Percentiles rank a stretch among this genome's conserved stretches.
These are phyloP conservation scores for Prionchulus punctatus DNA, from an alignment of 2,888 invertebrate genomes.

Conservation along the genomic window DNA sequence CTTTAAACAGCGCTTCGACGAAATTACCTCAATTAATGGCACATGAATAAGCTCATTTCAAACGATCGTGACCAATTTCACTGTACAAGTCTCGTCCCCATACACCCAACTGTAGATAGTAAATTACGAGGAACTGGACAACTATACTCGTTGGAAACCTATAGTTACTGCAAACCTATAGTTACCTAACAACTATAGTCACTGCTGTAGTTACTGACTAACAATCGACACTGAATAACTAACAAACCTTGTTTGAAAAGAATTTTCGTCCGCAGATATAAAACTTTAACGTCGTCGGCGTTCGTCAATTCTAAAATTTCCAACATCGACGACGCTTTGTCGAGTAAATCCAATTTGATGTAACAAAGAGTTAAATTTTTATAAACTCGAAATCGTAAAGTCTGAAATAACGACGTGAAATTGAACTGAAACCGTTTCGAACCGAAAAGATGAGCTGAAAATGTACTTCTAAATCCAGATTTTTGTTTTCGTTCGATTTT, in stretches of 20 bases:
- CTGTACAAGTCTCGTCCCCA: too few species aligned
- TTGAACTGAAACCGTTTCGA: too few species aligned
- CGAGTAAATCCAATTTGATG: background rate
- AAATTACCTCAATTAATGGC: background rate
- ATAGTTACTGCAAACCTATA: too few species aligned
- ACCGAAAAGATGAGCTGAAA: too few species aligned
- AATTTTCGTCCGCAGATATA: background rate
- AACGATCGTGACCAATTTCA: background rate
- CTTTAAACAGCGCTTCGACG: background rate
- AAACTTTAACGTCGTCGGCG: background rate
- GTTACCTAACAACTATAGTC: too few species aligned
- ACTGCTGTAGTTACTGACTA: too few species aligned
- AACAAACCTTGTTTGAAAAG: background rate
- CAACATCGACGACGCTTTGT: background rate
- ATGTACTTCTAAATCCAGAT: background rate
- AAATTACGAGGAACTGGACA: too few species aligned
- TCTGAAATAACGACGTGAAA: background rate
- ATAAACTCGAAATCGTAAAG: background rate
- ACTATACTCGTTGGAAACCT: too few species aligned
- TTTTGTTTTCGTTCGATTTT: background rate
- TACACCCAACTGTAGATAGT: too few species aligned
- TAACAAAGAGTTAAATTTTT: background rate
- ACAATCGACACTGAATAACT: too few species aligned
- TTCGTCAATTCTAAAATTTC: background rate
- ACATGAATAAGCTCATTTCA: background rate